Percentiles rank a stretch among this genome's conserved stretches.
phyloP scores from a whole-genome alignment of 2,797 vertebrate species.

The Myripristis murdjan region DNA sequence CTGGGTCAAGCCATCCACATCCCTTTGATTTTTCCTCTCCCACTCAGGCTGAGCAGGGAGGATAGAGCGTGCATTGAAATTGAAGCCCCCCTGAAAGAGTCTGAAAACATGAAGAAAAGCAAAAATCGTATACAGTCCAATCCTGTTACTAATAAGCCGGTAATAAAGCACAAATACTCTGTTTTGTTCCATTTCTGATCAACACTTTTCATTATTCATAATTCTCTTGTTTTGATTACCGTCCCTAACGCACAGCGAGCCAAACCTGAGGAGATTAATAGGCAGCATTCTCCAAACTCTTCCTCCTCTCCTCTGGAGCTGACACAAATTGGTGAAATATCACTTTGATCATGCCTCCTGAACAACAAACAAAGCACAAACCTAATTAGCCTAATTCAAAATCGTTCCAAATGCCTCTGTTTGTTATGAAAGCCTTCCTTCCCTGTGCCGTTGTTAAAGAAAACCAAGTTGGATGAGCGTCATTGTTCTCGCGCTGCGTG shows the following conservation, averaged over 20 bases:
- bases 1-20: constrained; percentile 80
- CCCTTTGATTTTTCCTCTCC: constrained; percentile 70
- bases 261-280: constrained; percentile 82
- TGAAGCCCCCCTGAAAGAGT: constrained; percentile 35
- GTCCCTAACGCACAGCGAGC: constrained; percentile 70
- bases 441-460: constrained; percentile 56
- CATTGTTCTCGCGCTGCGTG: constrained; percentile 28
- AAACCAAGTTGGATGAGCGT: constrained; percentile 57
- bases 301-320: constrained; percentile 76
- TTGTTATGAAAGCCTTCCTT: constrained; percentile 73
- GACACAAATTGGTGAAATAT: constrained; percentile 87
- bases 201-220: constrained; percentile 83
- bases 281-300: constrained; percentile 77
- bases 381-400: constrained; percentile 86
- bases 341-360: constrained; percentile 84
- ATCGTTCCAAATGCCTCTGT: constrained; percentile 80
- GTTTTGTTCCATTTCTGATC: constrained; percentile 81
- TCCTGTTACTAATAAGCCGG: constrained; percentile 67
- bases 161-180: constrained; percentile 72
- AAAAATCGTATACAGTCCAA: constrained; percentile 40
- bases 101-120: constrained; percentile 31
- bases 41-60: constrained; percentile 59
- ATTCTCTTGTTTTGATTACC: constrained; percentile 82
- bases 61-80: constrained; percentile 57
- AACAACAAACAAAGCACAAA: constrained; percentile 86